Evolutionary conservation across 1,140 invertebrate genomes (phyloP), one percentile per base, ranked within the genome.

Genomic region (Drosophila neocordata): DNA sequence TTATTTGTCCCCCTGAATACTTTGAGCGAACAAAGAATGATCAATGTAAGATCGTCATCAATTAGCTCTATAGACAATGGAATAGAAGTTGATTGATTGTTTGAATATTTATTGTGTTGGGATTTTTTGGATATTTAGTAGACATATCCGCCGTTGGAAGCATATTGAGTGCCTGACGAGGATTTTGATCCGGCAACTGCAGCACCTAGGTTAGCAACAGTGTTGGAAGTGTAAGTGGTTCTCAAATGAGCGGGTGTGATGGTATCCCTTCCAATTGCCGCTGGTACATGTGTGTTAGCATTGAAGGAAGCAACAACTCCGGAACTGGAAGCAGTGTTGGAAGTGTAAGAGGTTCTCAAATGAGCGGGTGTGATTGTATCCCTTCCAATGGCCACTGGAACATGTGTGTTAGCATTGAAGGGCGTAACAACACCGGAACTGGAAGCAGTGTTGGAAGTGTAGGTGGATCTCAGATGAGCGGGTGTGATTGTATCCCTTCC

Each of bases 81-180:
- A 22, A 7, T 20, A 20, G 8, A 12, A 13, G 18, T 34, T 15
- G 27, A 11, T 60, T 60, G 18, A 38, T 60, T 37, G 27, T 60
- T 9, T n/a, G 13, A 27, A 51, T 27, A 34, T 18, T 18, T 41
- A 65, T 34, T 37, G 20, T 51, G 1, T 65, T 65, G 1, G 6
- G 38, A 27, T 27, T n/a, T 34, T 24, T 52, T 53, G 2, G 24
- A 34, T n/a, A 11, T 15, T 69, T 88, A 87, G 65, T 87, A 87
- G 12, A 88, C 77, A 61, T 88, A 88, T 18, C 83, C 83, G 38
- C 83, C 83, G 35, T 88, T 88, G n/a, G 83, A 55, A 4, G 52
- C 83, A 56, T 88, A 88, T 38, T 89, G 79, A 5, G 83, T 88
- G 20, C 56, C 57, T 53, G 35, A 41, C 8, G 20, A 35, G 24